These are phyloP conservation scores for Chaitophorus viminalis DNA, from an alignment of 2,888 invertebrate genomes.

Conservation along the genomic window DNA sequence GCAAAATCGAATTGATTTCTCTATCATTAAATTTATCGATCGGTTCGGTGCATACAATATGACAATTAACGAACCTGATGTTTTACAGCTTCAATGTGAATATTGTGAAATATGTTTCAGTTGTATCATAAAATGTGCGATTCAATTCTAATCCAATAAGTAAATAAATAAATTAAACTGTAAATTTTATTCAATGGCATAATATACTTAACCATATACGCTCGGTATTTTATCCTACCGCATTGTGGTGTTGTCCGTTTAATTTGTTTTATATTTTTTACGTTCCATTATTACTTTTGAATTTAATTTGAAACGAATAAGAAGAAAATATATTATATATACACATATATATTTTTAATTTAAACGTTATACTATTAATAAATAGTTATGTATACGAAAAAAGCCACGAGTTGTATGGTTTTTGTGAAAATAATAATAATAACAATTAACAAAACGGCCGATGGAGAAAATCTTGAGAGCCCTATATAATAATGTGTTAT, in stretches of 20 bases:
- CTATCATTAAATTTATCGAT: conserved; percentile 19
- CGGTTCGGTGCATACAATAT: conserved; percentile 1
- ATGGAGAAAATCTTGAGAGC: too few relatives aligned
- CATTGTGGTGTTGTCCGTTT: background rate
- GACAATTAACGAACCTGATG: conserved; percentile 31
- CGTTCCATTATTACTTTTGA: background rate
- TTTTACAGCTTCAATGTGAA: background rate
- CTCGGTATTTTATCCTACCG: background rate
- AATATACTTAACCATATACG: background rate
- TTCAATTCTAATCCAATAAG: background rate
- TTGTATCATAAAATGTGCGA: background rate
- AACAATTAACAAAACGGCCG: too few relatives aligned
- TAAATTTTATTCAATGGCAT: background rate
- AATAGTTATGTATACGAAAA: too few relatives aligned
- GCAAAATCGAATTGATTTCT: conserved; percentile 18
- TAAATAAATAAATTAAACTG: background rate
- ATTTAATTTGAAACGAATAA: background rate
- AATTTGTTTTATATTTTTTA: background rate
- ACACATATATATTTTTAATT: too few relatives aligned
- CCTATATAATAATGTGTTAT: too few relatives aligned
- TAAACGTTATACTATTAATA: too few relatives aligned
- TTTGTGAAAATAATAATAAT: too few relatives aligned
- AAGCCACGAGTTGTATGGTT: too few relatives aligned
- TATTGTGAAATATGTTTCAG: conserved; percentile 1
- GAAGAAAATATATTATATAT: too few relatives aligned